These are phyloP conservation scores for Pholis gunnellus DNA, from an alignment of 2,113 vertebrate genomes.

Conservation along the genomic window DNA sequence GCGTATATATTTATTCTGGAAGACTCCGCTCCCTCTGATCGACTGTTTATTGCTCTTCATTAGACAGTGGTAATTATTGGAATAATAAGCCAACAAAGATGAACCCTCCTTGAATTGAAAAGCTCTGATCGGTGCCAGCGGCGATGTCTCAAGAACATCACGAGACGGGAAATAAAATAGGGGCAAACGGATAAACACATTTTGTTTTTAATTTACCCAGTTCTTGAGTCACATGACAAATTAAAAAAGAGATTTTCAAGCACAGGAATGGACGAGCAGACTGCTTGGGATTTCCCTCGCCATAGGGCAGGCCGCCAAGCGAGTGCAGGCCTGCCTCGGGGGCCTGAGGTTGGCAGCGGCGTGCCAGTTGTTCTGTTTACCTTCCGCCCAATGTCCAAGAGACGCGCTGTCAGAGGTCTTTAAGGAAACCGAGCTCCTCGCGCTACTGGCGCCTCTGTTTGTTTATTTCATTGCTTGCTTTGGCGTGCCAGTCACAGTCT, in stretches of 20 bases:
- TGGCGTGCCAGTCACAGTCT: slow-evolving; percentile 60
- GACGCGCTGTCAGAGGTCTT: slow-evolving; percentile 70
- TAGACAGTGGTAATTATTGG: slow-evolving; percentile 71
- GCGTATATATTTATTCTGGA: slow-evolving; percentile 70
- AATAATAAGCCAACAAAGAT: slow-evolving; percentile 66
- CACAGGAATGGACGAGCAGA: slow-evolving; percentile 49
- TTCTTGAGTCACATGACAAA: slow-evolving; percentile 42
- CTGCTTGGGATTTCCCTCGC: slow-evolving; percentile 46
- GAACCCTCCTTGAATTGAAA: slow-evolving; percentile 41
- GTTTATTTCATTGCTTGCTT: slow-evolving; percentile 35
- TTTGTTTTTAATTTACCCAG: slow-evolving; percentile 20
- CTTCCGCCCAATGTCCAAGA: slow-evolving; percentile 70
- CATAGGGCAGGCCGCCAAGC: slow-evolving; percentile 46
- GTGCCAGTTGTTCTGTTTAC: slow-evolving; percentile 72
- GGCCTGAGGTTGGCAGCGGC: slow-evolving; percentile 55
- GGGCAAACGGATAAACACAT: slow-evolving; percentile 34
- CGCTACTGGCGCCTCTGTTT: slow-evolving; percentile 50
- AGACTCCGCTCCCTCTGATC: slow-evolving; percentile 60
- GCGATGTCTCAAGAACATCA: slow-evolving; percentile 68
- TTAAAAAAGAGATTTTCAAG: slow-evolving; percentile 15
- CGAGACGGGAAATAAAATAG: slow-evolving; percentile 48
- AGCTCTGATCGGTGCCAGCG: slow-evolving; percentile 53
- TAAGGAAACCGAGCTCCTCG: slow-evolving; percentile 63
- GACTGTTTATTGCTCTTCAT: slow-evolving; percentile 74
- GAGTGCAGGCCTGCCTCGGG: slow-evolving; percentile 49